A percentile compares a stretch with the other conserved stretches of the same genome.
phyloP scores from a whole-genome alignment of 2,797 vertebrate species.

The Trachops cirrhosus region DNA sequence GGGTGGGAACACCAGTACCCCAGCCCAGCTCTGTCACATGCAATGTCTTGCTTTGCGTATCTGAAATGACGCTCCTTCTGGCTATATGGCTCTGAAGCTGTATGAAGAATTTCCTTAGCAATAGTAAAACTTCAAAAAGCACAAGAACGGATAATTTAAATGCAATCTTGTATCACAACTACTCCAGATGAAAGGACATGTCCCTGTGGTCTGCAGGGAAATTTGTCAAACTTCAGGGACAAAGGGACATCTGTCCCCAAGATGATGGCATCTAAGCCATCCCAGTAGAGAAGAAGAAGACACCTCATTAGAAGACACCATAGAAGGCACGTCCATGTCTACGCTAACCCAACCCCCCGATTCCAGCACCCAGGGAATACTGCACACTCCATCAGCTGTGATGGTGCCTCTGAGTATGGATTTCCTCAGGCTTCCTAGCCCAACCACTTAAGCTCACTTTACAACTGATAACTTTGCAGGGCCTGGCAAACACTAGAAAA shows the following conservation, averaged over 20 bases:
- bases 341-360: no score
- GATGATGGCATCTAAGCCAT: background rate
- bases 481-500: background rate
- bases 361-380: background rate
- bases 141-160: background rate
- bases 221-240: background rate
- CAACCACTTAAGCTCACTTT: background rate
- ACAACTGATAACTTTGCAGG: background rate
- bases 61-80: background rate
- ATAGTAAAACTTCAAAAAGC: background rate
- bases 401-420: background rate
- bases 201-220: background rate
- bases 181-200: background rate
- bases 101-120: background rate
- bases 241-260: background rate
- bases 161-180: background rate
- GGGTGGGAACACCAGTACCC: background rate
- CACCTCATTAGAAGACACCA: background rate
- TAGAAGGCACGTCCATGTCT: background rate
- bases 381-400: background rate
- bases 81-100: background rate
- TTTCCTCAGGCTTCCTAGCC: background rate
- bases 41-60: background rate
- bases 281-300: background rate
- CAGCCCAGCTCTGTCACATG: no score